Evolutionary conservation across 2,113 vertebrate genomes (phyloP).

Genomic region (Calyptommatus sinebrachiatus): DNA sequence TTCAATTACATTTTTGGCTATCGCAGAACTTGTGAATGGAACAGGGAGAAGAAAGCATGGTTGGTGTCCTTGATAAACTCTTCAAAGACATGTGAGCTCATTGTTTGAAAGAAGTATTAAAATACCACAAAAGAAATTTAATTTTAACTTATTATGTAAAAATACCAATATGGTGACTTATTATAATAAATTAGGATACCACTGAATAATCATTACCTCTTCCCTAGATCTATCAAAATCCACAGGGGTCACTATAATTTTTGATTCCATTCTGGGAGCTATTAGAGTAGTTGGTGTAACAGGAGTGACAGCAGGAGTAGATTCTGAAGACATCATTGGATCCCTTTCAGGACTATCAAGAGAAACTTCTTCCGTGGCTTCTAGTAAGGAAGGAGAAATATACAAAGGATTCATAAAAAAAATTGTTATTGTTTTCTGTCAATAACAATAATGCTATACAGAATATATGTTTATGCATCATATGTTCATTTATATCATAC

Average conservation of each 20-base stretch:
- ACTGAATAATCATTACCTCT: constrained; percentile 75
- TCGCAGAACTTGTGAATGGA: too few species aligned
- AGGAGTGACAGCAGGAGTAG: constrained; percentile 90
- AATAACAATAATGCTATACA: too few species aligned
- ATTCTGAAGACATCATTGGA: constrained; percentile 87
- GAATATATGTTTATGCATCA: background rate
- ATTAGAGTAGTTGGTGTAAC: constrained; percentile 86
- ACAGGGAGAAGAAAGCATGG: too few species aligned
- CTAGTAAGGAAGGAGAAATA: constrained; percentile 65
- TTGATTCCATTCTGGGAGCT: constrained; percentile 79
- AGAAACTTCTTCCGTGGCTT: constrained; percentile 96
- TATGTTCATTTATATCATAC: background rate
- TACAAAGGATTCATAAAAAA: constrained; percentile 19
- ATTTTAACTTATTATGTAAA: too few species aligned
- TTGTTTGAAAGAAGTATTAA: too few species aligned
- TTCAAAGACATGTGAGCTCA: too few species aligned
- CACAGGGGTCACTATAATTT: constrained; percentile 72
- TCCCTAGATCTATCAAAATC: constrained; percentile 90
- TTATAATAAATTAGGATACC: background rate
- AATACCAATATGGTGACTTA: background rate
- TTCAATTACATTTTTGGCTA: too few species aligned
- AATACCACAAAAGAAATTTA: too few species aligned
- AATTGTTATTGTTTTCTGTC: too few species aligned
- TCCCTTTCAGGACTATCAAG: constrained; percentile 94
- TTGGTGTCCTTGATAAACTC: too few species aligned